Evolutionary conservation across 2,797 vertebrate genomes (phyloP), one percentile per base, ranked within the genome.

Genomic region (Synanceia verrucosa): DNA sequence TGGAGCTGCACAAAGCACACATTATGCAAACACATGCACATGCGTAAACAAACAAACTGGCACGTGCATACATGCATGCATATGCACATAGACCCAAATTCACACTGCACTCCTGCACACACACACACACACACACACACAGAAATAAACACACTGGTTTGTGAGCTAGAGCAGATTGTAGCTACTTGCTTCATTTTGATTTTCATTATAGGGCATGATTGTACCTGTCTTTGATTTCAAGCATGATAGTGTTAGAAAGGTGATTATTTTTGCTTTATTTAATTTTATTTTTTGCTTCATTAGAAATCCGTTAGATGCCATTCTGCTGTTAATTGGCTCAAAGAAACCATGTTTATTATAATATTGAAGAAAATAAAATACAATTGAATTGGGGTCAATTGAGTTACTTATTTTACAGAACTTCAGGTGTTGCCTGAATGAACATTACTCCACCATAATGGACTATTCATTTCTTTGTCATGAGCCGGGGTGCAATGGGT

Each of bases 21-120:
- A 86, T 89, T 87, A 85, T 83, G 79, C 82, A 88, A 90, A 88
- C 84, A 83, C 51, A 73, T 61, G 67, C 77, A 66, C 82, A 81
- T 72, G 71, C 70, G 73, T 81, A 84, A 86, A 90, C 77, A 85
- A 86, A 87, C 70, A 79, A 67, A 61, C 13, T 48, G 58, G 65
- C 63, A 64, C 71, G 73, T 53, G 58, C 52, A 68, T 48, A 37
- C 50, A 56, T 59, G 58, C 75, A 79, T 69, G 64, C 71, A 76
- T 70, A 76, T 55, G 59, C 23, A 24, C 53, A 79, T 47, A 71
- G 31, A 79, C 24, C 34, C 34, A 76, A 29, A 70, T 58, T 63
- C 56, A 59, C 34, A 59, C 41, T 70, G 72, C 10, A 46, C 57
- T 53, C 63, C 78, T 68, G 76, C 57, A 63, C 28, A n/a, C n/a